phyloP scores from a whole-genome alignment of 2,113 vertebrate species.

The Ranitomeya variabilis region DNA sequence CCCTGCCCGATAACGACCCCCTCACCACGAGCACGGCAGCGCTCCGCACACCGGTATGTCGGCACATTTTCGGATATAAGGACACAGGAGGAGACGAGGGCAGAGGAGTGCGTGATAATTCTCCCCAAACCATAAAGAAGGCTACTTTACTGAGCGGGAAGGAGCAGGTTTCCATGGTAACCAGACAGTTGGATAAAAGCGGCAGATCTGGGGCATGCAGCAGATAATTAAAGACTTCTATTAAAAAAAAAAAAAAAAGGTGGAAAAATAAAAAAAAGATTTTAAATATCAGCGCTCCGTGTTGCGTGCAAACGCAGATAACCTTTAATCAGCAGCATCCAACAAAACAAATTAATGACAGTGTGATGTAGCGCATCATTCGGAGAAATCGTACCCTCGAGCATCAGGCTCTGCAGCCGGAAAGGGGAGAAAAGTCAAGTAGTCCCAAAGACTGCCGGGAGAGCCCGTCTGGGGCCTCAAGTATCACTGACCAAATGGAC shows the following conservation, averaged over 20 bases:
- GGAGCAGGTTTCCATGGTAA: constrained; percentile 47
- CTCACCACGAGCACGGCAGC: neutral
- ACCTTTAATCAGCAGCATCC: neutral
- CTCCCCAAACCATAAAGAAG: constrained; percentile 40
- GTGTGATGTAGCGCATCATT: neutral
- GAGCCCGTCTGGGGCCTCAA: too few relatives aligned
- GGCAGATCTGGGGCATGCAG: constrained; percentile 39
- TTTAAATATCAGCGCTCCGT: neutral
- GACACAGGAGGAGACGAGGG: neutral
- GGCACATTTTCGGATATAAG: neutral
- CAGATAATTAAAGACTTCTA: constrained; percentile 44
- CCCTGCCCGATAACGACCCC: neutral
- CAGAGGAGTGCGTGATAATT: neutral
- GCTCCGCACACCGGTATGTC: neutral
- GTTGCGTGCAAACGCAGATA: neutral
- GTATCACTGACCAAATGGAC: too few relatives aligned
- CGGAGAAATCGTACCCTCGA: neutral
- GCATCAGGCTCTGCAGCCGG: neutral
- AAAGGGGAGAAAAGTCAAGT: neutral
- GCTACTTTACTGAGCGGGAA: constrained; percentile 40
- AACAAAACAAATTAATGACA: neutral
- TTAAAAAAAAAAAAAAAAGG: neutral
- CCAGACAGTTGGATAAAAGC: constrained; percentile 46
- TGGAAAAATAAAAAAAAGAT: neutral
- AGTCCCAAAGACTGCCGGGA: neutral